A percentile compares a stretch with the other conserved stretches of the same genome.
Conservation (phyloP, 2,113 vertebrate species). For the Sigmodon hispidus region DNA sequence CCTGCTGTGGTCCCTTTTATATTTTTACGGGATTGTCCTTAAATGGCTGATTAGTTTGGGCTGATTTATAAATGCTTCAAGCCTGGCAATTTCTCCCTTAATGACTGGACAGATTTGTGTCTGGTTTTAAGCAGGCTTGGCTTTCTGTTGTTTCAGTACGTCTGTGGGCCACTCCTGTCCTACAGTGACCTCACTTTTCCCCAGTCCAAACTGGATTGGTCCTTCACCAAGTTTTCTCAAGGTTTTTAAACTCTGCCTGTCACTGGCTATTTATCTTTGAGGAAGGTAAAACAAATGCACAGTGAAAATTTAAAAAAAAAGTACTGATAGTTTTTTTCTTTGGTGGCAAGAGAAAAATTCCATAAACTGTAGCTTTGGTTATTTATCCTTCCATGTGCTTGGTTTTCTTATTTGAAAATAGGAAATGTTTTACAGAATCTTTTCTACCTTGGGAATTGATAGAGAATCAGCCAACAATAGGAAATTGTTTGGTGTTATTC, state of each 20-base stretch:
- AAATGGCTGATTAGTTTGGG: slow-evolving; percentile 82
- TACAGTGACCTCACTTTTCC: neutral
- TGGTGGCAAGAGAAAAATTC: neutral
- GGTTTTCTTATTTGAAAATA: slow-evolving; percentile 16
- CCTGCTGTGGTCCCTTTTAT: slow-evolving; percentile 70
- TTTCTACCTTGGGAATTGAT: neutral
- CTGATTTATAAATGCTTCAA: slow-evolving; percentile 79
- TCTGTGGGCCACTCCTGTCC: neutral
- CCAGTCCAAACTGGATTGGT: neutral
- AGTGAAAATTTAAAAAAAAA: neutral
- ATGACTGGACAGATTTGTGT: slow-evolving; percentile 78
- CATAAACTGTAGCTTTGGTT: neutral
- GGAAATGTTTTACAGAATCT: neutral
- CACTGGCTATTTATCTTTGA: neutral
- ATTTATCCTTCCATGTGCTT: neutral
- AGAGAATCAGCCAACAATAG: neutral
- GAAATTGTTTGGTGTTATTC: neutral
- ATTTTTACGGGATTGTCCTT: slow-evolving; percentile 82
- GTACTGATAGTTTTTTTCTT: neutral
- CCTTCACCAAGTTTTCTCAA: neutral
- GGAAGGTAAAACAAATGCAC: neutral
- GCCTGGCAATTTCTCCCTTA: slow-evolving; percentile 69
- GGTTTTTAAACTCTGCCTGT: neutral
- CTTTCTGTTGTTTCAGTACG: neutral
- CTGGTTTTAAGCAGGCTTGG: slow-evolving; percentile 62